Evolutionary conservation across 2,888 invertebrate species (phyloP).

Genomic region (Cephus pygmeus): DNA sequence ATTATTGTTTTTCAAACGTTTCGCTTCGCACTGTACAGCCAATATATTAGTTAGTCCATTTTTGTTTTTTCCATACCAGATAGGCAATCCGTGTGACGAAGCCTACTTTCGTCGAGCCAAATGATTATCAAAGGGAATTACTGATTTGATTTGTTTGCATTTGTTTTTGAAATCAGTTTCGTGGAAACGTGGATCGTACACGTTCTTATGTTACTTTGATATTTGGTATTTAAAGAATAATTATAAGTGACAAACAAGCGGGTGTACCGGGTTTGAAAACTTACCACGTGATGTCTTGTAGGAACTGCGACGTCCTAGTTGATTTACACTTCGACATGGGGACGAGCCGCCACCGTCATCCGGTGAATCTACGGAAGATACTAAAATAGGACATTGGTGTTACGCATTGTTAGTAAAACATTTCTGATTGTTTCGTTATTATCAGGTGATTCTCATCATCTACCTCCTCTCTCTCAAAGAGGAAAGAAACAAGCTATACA

Average conservation of each 20-base stretch:
- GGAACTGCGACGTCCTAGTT: slow-evolving; percentile 83
- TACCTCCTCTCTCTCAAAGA: neutral
- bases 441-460: neutral
- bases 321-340: slow-evolving; percentile 74
- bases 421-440: neutral
- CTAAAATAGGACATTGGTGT: slow-evolving; percentile 56
- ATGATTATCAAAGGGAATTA: slow-evolving; percentile 26
- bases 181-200: slow-evolving; percentile 34
- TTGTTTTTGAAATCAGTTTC: neutral
- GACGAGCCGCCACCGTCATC: slow-evolving; percentile 82
- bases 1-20: neutral
- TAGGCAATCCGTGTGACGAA: slow-evolving; percentile 45
- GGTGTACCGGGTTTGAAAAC: slow-evolving; percentile 46
- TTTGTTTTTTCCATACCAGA: slow-evolving; percentile 36
- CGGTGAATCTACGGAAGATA: slow-evolving; percentile 73
- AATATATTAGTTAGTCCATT: no score
- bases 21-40: neutral
- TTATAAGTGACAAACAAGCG: neutral
- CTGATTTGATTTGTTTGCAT: neutral
- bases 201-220: slow-evolving; percentile 25
- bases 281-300: slow-evolving; percentile 90
- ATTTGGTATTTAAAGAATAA: neutral
- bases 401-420: neutral
- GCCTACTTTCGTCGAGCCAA: slow-evolving; percentile 45
- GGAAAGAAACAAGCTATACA: neutral